Evolutionary conservation across 2,888 invertebrate species (phyloP).

Genomic region (Habroteleia sp.): DNA sequence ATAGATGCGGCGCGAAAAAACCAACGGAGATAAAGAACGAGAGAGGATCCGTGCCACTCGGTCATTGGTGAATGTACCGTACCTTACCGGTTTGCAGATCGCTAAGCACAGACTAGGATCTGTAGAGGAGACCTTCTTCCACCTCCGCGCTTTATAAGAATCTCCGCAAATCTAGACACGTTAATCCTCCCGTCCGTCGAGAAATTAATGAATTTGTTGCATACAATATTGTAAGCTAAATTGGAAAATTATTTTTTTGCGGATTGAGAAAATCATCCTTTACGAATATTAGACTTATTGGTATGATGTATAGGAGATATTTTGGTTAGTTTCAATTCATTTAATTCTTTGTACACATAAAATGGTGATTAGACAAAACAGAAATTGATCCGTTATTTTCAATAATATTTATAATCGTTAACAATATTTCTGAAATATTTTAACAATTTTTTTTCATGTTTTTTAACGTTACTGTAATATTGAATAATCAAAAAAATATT

Average conservation of each 20-base stretch:
- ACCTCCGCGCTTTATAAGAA: constrained; percentile 45
- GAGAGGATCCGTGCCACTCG: constrained; percentile 77
- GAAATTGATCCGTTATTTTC: no score
- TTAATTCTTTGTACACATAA: no score
- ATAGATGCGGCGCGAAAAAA: constrained; percentile 8
- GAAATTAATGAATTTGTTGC: constrained; percentile 11
- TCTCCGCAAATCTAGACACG: constrained; percentile 33
- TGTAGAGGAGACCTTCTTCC: constrained; percentile 50
- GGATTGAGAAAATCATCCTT: no score
- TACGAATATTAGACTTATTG: no score
- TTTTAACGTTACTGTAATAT: no score
- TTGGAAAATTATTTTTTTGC: constrained; percentile 17
- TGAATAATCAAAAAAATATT: no score
- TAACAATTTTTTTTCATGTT: no score
- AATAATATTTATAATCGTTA: no score
- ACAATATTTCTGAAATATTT: no score
- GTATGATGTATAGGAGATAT: no score
- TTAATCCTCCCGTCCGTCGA: constrained; percentile 6
- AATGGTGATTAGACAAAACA: no score
- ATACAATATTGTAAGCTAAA: constrained; percentile 8
- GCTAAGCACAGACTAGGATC: constrained; percentile 60
- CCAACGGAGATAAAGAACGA: constrained; percentile 37
- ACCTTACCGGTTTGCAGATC: constrained; percentile 65
- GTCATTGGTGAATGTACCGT: constrained; percentile 78
- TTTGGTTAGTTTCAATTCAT: no score